phyloP scores from a whole-genome alignment of 2,888 invertebrate species.

The Caradrina clavipalpis region DNA sequence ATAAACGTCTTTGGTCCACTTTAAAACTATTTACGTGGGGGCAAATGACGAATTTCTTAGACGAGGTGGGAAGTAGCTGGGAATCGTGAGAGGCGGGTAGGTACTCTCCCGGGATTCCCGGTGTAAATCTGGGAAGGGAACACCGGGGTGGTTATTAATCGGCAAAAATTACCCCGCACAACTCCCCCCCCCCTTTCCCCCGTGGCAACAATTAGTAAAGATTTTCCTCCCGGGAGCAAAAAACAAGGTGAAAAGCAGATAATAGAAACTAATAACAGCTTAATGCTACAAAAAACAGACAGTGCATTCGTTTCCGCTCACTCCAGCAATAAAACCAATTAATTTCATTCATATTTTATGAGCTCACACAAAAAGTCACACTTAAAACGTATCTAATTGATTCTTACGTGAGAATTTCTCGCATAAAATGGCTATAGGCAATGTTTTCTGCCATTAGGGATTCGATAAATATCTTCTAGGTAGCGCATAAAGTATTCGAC shows the following conservation, averaged over 20 bases:
- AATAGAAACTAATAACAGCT: slow-evolving; percentile 37
- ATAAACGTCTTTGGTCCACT: slow-evolving; percentile 26
- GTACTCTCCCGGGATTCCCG: too few species aligned
- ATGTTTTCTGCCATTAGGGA: slow-evolving; percentile 61
- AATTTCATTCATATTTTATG: slow-evolving; percentile 54
- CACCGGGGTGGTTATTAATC: too few species aligned
- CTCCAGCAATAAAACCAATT: slow-evolving; percentile 47
- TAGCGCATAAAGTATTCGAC: slow-evolving; percentile 54
- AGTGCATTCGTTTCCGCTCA: slow-evolving; percentile 13
- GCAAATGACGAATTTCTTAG: slow-evolving; percentile 18
- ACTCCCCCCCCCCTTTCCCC: too few species aligned
- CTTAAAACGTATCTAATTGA: slow-evolving; percentile 39
- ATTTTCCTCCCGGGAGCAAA: too few species aligned
- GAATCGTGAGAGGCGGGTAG: too few species aligned
- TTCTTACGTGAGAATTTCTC: slow-evolving; percentile 47
- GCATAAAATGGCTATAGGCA: slow-evolving; percentile 50
- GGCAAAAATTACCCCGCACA: too few species aligned
- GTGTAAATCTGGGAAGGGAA: too few species aligned
- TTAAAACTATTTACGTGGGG: slow-evolving; percentile 37
- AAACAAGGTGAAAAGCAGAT: slow-evolving; percentile 8
- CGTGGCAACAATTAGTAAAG: too few species aligned
- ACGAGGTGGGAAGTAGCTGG: neutral
- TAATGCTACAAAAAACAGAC: slow-evolving; percentile 33
- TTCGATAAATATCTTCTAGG: slow-evolving; percentile 55
- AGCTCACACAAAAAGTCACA: slow-evolving; percentile 39